A percentile compares a stretch with the other conserved stretches of the same genome.
Conservation (phyloP, 2,888 invertebrate genomes). For the Microctonus hyperodae region DNA sequence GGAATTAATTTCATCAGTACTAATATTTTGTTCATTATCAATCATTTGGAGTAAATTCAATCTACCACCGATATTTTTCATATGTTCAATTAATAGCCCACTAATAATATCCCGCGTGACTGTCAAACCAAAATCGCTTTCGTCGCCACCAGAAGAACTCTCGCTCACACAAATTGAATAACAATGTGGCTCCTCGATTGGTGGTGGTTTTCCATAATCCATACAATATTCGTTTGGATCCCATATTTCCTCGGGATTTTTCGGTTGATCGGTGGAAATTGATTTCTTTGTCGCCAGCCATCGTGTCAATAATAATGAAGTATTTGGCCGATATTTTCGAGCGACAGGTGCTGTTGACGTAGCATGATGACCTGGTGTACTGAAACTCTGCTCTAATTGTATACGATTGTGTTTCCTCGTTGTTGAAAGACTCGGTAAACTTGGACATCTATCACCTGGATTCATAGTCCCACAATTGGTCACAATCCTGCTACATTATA, state of each 20-base stretch:
- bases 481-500: conserved; percentile 27
- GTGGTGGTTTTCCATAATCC: conserved; percentile 81
- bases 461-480: conserved; percentile 28
- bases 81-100: conserved; percentile 77
- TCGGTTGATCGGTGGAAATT: conserved; percentile 35
- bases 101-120: conserved; percentile 72
- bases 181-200: conserved; percentile 70
- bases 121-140: conserved; percentile 57
- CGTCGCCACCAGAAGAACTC: conserved; percentile 70
- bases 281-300: conserved; percentile 45
- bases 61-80: conserved; percentile 73
- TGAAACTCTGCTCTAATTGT: conserved; percentile 51
- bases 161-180: conserved; percentile 82
- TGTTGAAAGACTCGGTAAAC: conserved; percentile 38
- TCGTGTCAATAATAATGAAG: conserved; percentile 48
- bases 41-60: conserved; percentile 76
- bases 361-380: conserved; percentile 48
- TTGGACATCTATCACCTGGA: conserved; percentile 34
- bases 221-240: conserved; percentile 65
- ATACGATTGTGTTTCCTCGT: conserved; percentile 44
- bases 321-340: conserved; percentile 36
- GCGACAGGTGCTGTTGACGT: conserved; percentile 37
- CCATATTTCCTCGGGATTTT: conserved; percentile 38
- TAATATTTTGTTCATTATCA: conserved; percentile 71
- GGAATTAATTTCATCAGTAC: conserved; percentile 66